A percentile compares a stretch with the other conserved stretches of the same genome.
phyloP scores from a whole-genome alignment of 2,113 vertebrate species.

The Gopherus evgoodei region DNA sequence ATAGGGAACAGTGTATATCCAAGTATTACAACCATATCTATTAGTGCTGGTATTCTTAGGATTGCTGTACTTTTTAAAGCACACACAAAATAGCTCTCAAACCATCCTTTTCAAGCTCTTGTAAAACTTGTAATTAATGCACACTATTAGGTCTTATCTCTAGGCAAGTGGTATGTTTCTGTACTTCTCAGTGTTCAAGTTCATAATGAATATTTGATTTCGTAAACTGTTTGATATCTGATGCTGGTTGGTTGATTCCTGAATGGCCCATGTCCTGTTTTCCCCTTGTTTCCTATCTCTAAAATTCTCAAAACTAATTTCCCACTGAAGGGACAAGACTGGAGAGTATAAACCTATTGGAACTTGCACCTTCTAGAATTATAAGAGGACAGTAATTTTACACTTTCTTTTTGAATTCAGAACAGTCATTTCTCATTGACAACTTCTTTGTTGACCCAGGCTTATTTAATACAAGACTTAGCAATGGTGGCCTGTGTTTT shows the following conservation, averaged over 20 bases:
- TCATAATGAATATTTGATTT: neutral
- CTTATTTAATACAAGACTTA: neutral
- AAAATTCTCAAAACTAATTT: neutral
- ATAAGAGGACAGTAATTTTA: neutral
- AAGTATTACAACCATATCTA: neutral
- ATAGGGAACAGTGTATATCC: neutral
- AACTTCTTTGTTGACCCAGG: neutral
- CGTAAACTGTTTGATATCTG: neutral
- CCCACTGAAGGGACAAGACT: neutral
- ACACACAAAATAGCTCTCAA: neutral
- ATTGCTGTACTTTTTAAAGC: neutral
- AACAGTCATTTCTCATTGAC: neutral
- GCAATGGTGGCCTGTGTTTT: neutral
- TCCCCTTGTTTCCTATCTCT: neutral
- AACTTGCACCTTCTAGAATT: neutral
- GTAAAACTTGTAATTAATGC: neutral
- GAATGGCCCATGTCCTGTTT: neutral
- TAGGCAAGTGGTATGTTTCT: neutral
- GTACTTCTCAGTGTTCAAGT: neutral
- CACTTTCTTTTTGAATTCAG: neutral
- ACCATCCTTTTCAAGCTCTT: neutral
- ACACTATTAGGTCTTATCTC: neutral
- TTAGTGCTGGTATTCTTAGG: neutral
- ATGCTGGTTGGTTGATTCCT: neutral
- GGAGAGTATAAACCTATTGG: neutral